Percentiles rank a stretch among this genome's conserved stretches.
Evolutionary conservation across 2,113 vertebrate species (phyloP).

Genomic region (Stigmatopora argus): DNA sequence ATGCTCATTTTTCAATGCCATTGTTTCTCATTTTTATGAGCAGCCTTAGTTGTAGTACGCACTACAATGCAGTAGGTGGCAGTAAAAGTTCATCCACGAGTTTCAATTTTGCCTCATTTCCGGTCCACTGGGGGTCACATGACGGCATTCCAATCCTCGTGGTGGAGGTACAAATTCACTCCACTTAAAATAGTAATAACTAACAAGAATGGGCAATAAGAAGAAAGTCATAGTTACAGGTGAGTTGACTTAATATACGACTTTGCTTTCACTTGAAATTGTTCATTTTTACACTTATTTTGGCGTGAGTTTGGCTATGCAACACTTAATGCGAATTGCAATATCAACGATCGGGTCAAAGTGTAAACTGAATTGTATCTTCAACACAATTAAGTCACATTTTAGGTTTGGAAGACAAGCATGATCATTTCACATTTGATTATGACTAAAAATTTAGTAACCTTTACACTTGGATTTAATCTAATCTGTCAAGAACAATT

Average conservation of each 20-base stretch:
- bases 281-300: not conserved
- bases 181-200: conserved; percentile 12
- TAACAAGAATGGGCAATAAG: conserved; percentile 56
- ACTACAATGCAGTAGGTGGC: conserved; percentile 43
- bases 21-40: not conserved
- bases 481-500: not conserved
- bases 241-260: conserved; percentile 22
- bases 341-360: not conserved
- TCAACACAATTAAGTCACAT: not conserved
- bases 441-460: conserved; percentile 24
- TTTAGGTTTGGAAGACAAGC: not conserved
- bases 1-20: too few species aligned
- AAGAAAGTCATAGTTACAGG: conserved; percentile 71
- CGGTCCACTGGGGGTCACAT: conserved; percentile 22
- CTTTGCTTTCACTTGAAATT: not conserved
- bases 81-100: conserved; percentile 9
- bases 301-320: not conserved
- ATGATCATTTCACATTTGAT: not conserved
- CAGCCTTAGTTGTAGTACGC: not conserved
- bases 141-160: conserved; percentile 24
- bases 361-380: not conserved
- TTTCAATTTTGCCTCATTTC: conserved; percentile 4
- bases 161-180: not conserved
- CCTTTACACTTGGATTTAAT: conserved; percentile 43
- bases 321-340: not conserved